Conservation (phyloP, 2,797 vertebrate genomes). For the Cuniculus paca region DNA sequence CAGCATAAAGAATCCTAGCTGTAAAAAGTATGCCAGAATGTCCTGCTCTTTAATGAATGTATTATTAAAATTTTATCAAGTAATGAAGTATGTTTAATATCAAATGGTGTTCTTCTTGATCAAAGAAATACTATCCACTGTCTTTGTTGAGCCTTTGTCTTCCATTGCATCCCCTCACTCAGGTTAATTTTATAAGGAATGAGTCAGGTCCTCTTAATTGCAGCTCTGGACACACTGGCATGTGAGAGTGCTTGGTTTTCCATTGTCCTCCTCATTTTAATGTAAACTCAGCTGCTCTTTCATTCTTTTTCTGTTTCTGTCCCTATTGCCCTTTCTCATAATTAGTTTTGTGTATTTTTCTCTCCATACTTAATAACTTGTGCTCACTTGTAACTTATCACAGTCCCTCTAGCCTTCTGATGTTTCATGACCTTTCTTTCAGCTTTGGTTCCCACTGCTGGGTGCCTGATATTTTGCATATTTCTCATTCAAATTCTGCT, state of each 20-base stretch:
- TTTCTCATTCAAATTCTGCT: conserved; percentile 29
- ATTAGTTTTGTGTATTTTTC: not conserved
- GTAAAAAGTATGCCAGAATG: not conserved
- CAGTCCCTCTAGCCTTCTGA: not conserved
- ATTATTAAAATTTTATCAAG: conserved; percentile 16
- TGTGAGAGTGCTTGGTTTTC: not conserved
- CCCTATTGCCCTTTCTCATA: not conserved
- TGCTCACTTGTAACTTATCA: not conserved
- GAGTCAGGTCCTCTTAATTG: not conserved
- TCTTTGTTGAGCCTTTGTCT: not conserved
- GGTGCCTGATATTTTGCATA: not conserved
- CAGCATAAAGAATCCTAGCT: not conserved
- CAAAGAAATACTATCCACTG: not conserved
- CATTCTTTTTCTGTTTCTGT: not conserved
- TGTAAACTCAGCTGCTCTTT: not conserved
- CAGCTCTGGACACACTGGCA: not conserved
- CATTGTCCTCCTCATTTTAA: not conserved
- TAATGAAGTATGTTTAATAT: not conserved
- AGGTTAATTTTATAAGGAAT: not conserved
- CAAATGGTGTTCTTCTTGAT: not conserved
- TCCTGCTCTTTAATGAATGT: not conserved
- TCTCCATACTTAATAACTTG: not conserved
- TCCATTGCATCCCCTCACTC: not conserved
- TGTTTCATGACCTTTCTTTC: conserved; percentile 19
- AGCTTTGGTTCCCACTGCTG: not conserved